A percentile compares a stretch with the other conserved stretches of the same genome.
Evolutionary conservation across 2,888 invertebrate species (phyloP).

Genomic region (Nomada fabriciana): DNA sequence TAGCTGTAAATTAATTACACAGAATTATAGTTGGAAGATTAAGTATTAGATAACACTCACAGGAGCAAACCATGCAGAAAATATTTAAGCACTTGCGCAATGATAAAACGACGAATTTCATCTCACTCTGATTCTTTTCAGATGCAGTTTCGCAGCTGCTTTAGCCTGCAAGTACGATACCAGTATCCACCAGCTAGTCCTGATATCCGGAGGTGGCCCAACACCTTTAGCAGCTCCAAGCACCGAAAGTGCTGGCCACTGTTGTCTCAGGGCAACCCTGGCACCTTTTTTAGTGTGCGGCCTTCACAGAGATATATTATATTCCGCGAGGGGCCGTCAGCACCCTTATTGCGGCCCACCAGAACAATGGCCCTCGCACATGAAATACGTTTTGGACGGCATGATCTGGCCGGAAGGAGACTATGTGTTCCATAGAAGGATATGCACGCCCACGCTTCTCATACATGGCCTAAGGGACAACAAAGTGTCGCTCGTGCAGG

Average conservation of each 20-base stretch:
- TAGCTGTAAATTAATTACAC: too few relatives aligned
- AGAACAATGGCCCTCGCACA: constrained; percentile 85
- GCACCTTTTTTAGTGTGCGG: constrained; percentile 87
- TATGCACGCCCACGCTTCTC: constrained; percentile 87
- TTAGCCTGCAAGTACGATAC: constrained; percentile 86
- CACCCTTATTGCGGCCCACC: constrained; percentile 85
- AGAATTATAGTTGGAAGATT: too few relatives aligned
- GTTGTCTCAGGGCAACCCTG: constrained; percentile 85
- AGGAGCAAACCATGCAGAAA: not conserved
- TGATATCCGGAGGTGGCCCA: constrained; percentile 89
- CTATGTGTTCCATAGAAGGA: constrained; percentile 88
- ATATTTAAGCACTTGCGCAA: not conserved
- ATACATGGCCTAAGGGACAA: constrained; percentile 89
- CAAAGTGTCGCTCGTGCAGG: constrained; percentile 88
- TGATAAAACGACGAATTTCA: constrained; percentile 1
- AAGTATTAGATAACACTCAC: too few relatives aligned
- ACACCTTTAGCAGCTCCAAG: constrained; percentile 88
- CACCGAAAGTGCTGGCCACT: constrained; percentile 85
- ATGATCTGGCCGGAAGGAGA: constrained; percentile 90
- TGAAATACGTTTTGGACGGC: constrained; percentile 86
- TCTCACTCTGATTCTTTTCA: constrained; percentile 73
- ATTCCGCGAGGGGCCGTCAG: constrained; percentile 86
- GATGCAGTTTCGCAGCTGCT: constrained; percentile 88
- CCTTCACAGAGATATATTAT: constrained; percentile 86
- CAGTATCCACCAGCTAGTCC: constrained; percentile 87